Conservation (phyloP, 2,113 vertebrate genomes). For the Pardalotus punctatus region DNA sequence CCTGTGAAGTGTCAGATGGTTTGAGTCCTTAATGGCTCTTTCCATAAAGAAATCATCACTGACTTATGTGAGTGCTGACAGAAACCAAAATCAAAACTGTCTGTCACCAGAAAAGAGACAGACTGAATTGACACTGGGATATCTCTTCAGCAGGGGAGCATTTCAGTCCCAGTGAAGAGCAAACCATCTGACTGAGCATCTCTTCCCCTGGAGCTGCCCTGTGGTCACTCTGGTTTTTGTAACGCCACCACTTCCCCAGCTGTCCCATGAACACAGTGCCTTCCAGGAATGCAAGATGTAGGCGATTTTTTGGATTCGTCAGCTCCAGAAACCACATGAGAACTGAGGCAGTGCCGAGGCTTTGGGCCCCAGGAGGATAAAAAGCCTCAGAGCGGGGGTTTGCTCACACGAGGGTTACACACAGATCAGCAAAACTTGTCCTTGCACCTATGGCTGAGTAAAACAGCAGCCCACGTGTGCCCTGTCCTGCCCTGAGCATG, state of each 20-base stretch:
- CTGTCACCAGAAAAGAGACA: background rate
- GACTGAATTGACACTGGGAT: background rate
- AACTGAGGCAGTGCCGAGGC: background rate
- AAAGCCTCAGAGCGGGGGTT: background rate
- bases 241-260: background rate
- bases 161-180: background rate
- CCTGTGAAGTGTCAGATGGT: background rate
- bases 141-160: background rate
- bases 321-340: background rate
- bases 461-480: accelerated
- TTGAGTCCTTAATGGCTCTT: background rate
- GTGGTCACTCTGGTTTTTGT: background rate
- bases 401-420: background rate
- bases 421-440: background rate
- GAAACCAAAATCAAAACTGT: background rate
- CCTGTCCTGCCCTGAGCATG: accelerated
- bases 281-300: background rate
- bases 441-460: background rate
- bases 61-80: background rate
- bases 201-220: background rate
- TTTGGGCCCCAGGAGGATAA: background rate
- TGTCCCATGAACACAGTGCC: background rate
- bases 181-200: background rate
- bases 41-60: background rate
- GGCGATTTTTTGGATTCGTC: background rate